A percentile compares a stretch with the other conserved stretches of the same genome.
These are phyloP conservation scores for Latrodectus hesperus DNA, from an alignment of 2,888 invertebrate species.

Conservation along the genomic window DNA sequence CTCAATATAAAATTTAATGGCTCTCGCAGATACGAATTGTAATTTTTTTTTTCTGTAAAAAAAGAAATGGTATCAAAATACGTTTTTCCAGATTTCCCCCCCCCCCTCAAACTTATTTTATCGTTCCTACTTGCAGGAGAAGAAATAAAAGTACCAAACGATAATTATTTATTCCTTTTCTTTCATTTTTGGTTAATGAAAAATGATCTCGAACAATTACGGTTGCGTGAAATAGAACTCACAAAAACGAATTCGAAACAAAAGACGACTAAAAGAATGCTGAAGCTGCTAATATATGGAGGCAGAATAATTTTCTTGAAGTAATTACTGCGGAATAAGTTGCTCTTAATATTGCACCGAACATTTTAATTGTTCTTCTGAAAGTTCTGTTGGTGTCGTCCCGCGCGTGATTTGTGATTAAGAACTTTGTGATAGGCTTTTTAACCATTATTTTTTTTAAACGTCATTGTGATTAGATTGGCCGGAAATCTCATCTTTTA, in stretches of 20 bases:
- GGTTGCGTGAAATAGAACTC: slow-evolving; percentile 8
- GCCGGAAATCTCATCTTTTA: too few species aligned
- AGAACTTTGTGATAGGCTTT: too few species aligned
- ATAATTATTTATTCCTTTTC: slow-evolving; percentile 35
- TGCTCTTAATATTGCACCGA: too few species aligned
- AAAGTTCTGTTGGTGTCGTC: too few species aligned
- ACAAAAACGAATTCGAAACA: slow-evolving; percentile 8
- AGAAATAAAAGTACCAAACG: slow-evolving; percentile 12
- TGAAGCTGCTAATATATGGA: too few species aligned
- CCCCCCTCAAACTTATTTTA: neutral
- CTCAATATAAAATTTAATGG: slow-evolving; percentile 31
- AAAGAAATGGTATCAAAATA: slow-evolving; percentile 32
- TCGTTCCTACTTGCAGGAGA: neutral
- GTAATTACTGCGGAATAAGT: too few species aligned
- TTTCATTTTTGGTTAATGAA: neutral
- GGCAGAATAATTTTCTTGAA: too few species aligned
- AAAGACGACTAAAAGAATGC: too few species aligned
- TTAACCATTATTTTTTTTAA: too few species aligned
- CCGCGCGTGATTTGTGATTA: too few species aligned
- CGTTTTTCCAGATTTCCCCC: neutral
- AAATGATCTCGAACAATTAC: slow-evolving; percentile 33
- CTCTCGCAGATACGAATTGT: slow-evolving; percentile 31
- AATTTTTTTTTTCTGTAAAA: slow-evolving; percentile 6
- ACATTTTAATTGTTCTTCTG: too few species aligned
- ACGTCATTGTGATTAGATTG: too few species aligned